Percentiles rank a stretch among this genome's conserved stretches.
phyloP scores from a whole-genome alignment of 2,113 vertebrate genomes.

The Chionodraco myersi region DNA sequence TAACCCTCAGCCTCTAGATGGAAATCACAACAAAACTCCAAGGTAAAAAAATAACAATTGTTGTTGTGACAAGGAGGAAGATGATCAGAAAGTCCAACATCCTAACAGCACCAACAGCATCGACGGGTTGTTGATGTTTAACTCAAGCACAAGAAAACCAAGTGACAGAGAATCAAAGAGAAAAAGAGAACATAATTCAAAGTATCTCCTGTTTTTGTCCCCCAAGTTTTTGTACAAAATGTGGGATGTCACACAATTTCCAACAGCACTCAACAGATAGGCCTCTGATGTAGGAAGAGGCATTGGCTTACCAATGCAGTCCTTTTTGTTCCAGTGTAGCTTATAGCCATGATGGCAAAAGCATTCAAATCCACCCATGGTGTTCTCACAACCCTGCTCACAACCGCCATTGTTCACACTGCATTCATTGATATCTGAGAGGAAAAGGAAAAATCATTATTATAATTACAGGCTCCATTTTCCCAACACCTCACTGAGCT shows the following conservation, averaged over 20 bases:
- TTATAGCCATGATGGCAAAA: conserved; percentile 90
- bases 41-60: conserved; percentile 66
- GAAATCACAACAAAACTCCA: conserved; percentile 86
- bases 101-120: conserved; percentile 18
- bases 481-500: not conserved
- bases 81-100: conserved; percentile 24
- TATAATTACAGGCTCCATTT: conserved; percentile 28
- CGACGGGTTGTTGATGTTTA: conserved; percentile 28
- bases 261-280: conserved; percentile 5
- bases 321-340: conserved; percentile 98
- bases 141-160: conserved; percentile 73
- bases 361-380: conserved; percentile 89
- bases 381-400: conserved; percentile 93
- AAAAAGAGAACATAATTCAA: conserved; percentile 83
- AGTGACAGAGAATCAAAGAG: conserved; percentile 62
- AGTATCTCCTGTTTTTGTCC: conserved; percentile 96
- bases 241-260: conserved; percentile 25
- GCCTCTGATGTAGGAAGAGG: conserved; percentile 2
- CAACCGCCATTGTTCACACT: conserved; percentile 96
- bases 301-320: conserved; percentile 93
- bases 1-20: conserved; percentile 89
- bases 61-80: conserved; percentile 16
- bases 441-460: conserved; percentile 30
- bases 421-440: conserved; percentile 94
- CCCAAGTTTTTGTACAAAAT: conserved; percentile 37